A percentile compares a stretch with the other conserved stretches of the same genome.
Evolutionary conservation across 2,113 vertebrate genomes (phyloP).

Genomic region (Pygoscelis antarcticus): DNA sequence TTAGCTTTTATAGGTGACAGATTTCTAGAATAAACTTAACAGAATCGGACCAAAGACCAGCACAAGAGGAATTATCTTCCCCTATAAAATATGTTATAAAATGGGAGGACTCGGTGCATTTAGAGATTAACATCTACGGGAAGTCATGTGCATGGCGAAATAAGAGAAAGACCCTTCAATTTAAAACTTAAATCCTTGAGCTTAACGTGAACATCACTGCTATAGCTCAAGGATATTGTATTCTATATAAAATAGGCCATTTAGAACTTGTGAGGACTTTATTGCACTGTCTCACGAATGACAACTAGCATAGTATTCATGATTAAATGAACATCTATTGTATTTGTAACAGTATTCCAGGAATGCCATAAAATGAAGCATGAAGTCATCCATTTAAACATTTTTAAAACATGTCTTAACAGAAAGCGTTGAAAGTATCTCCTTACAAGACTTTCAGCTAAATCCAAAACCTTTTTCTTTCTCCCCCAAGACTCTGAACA

Average conservation of each 20-base stretch:
- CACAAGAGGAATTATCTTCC: constrained; percentile 46
- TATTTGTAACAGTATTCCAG: constrained; percentile 68
- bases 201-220: constrained; percentile 28
- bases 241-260: constrained; percentile 71
- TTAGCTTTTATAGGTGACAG: constrained; percentile 62
- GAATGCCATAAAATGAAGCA: constrained; percentile 61
- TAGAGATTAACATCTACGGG: constrained; percentile 63
- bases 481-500: neutral
- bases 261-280: constrained; percentile 67
- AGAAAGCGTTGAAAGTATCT: constrained; percentile 27
- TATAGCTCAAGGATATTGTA: constrained; percentile 58
- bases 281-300: constrained; percentile 53
- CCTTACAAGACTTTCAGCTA: neutral
- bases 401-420: constrained; percentile 65
- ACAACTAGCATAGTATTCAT: constrained; percentile 40
- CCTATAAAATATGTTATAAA: constrained; percentile 53
- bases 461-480: neutral
- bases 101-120: constrained; percentile 23
- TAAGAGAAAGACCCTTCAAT: constrained; percentile 54
- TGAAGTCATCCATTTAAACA: constrained; percentile 65
- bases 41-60: constrained; percentile 25
- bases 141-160: constrained; percentile 34
- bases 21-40: constrained; percentile 57
- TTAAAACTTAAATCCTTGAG: constrained; percentile 56
- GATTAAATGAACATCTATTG: constrained; percentile 65